These are phyloP conservation scores for Chalcosyrphus nemorum DNA, from an alignment of 2,888 invertebrate genomes.

Conservation along the genomic window DNA sequence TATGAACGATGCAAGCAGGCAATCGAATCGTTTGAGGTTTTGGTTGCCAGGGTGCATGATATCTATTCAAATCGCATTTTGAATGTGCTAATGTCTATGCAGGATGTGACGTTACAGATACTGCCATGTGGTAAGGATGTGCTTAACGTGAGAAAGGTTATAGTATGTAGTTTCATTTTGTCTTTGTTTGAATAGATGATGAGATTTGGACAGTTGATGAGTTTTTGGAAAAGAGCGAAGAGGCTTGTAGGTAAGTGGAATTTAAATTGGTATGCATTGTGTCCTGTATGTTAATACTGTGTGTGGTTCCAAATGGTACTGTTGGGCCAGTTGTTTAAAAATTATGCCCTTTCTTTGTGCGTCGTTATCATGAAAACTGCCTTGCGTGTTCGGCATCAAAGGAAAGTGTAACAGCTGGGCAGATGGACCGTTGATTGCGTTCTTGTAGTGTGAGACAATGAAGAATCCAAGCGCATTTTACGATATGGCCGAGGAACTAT, in stretches of 20 bases:
- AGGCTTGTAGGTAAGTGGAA: conserved; percentile 86
- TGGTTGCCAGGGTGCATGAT: conserved; percentile 91
- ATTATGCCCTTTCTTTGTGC: too few relatives aligned
- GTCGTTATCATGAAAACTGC: too few relatives aligned
- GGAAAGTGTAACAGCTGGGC: too few relatives aligned
- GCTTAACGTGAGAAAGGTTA: neutral
- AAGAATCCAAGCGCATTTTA: too few relatives aligned
- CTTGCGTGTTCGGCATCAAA: too few relatives aligned
- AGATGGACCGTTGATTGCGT: too few relatives aligned
- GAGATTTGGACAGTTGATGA: conserved; percentile 94
- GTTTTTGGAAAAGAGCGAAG: conserved; percentile 92
- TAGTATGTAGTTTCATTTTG: conserved; percentile 55
- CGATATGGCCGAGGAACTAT: too few relatives aligned
- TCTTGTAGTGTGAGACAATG: too few relatives aligned
- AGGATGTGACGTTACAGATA: conserved; percentile 90
- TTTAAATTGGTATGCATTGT: neutral
- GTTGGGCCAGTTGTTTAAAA: too few relatives aligned
- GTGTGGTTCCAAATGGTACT: neutral
- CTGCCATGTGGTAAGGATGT: conserved; percentile 86
- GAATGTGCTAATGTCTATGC: conserved; percentile 93
- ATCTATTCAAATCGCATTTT: conserved; percentile 95
- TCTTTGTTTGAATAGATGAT: conserved; percentile 83
- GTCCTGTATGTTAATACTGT: neutral
- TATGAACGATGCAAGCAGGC: conserved; percentile 89
- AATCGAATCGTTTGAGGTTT: conserved; percentile 90